These are phyloP conservation scores for Gonioctena quinquepunctata DNA, from an alignment of 1,140 invertebrate genomes.

Conservation along the genomic window DNA sequence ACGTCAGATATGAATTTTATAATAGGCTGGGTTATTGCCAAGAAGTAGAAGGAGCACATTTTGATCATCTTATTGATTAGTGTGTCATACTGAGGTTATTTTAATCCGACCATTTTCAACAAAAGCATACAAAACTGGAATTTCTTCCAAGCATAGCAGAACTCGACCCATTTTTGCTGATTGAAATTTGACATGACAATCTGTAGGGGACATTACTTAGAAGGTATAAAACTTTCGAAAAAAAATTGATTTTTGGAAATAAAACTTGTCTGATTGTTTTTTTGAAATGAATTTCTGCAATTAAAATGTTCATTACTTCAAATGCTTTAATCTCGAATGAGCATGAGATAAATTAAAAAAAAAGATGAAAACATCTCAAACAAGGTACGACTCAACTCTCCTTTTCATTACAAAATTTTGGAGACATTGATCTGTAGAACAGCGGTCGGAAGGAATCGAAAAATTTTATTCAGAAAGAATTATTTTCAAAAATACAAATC, in stretches of 20 bases:
- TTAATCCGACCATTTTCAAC: no score
- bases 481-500: no score
- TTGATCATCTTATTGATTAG: neutral
- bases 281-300: no score
- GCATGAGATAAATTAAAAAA: no score
- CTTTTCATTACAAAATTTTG: no score
- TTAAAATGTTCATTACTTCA: no score
- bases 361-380: neutral
- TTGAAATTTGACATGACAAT: neutral
- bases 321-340: no score
- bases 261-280: neutral
- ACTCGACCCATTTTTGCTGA: no score
- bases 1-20: neutral
- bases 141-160: neutral
- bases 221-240: neutral
- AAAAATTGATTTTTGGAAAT: neutral
- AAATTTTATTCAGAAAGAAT: no score
- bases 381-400: neutral
- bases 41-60: neutral
- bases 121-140: neutral
- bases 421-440: no score
- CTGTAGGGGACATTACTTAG: neutral
- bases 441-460: no score
- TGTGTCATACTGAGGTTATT: no score
- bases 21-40: neutral